Evolutionary conservation across 2,888 invertebrate species (phyloP).

Genomic region (Lycocerus yunnanus): DNA sequence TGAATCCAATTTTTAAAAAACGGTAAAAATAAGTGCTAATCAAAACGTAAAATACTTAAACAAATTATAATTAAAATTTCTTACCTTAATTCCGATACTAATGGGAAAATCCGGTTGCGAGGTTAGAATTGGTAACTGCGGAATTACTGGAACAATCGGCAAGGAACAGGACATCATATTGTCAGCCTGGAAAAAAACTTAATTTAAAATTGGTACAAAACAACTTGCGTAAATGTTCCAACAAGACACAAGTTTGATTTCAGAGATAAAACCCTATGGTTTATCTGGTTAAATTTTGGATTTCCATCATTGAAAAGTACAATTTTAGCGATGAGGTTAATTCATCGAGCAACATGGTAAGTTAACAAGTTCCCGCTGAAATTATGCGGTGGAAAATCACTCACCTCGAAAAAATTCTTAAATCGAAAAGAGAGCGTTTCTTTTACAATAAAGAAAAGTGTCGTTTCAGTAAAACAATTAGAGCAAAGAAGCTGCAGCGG

Average conservation of each 20-base stretch:
- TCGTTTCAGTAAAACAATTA: background rate
- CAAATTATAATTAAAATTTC: background rate
- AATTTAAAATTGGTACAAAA: too few relatives aligned
- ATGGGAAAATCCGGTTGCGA: constrained; percentile 63
- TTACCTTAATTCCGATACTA: constrained; percentile 70
- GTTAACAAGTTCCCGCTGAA: background rate
- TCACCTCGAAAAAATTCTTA: background rate
- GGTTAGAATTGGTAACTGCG: constrained; percentile 63
- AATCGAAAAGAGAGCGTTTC: background rate
- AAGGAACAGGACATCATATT: constrained; percentile 71
- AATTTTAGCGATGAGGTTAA: background rate
- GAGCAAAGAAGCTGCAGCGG: background rate
- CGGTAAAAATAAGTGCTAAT: background rate
- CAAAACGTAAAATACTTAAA: background rate
- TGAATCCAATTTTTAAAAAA: background rate
- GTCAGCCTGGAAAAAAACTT: constrained; percentile 54
- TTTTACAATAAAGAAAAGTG: background rate
- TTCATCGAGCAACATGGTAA: background rate
- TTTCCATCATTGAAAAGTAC: background rate
- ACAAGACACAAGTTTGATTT: too few relatives aligned
- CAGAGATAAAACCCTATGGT: too few relatives aligned
- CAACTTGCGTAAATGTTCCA: too few relatives aligned
- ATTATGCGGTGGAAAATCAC: background rate
- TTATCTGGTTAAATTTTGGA: background rate
- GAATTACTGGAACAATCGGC: constrained; percentile 65